Conservation (phyloP, 2,797 vertebrate genomes). For the Ceryle rudis region DNA sequence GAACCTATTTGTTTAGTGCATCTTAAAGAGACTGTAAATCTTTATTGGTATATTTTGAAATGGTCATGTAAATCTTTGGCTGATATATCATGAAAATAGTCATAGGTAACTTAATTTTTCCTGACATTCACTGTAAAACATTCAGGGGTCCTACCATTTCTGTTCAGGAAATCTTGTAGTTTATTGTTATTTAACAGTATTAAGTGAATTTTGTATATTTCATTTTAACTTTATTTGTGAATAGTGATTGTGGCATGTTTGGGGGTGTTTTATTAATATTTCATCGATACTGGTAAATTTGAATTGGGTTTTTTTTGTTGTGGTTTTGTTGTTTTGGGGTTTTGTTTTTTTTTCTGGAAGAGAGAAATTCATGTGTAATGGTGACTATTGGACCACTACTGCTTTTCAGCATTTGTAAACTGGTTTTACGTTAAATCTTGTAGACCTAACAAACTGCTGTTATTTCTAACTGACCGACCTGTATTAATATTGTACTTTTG, state of each 20-base stretch:
- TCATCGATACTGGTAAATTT: constrained; percentile 86
- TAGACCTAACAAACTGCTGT: constrained; percentile 87
- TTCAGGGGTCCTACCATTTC: constrained; percentile 88
- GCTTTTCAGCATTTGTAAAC: constrained; percentile 85
- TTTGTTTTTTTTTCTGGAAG: constrained; percentile 72
- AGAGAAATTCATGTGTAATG: constrained; percentile 80
- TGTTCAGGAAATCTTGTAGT: constrained; percentile 85
- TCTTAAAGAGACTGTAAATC: constrained; percentile 87
- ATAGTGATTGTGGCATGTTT: constrained; percentile 94
- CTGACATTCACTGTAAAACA: constrained; percentile 86
- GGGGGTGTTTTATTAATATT: constrained; percentile 88
- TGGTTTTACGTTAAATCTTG: constrained; percentile 83
- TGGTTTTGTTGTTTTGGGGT: no score
- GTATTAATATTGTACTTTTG: constrained; percentile 93
- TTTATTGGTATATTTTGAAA: constrained; percentile 83
- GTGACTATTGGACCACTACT: constrained; percentile 86
- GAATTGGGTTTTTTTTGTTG: constrained; percentile 68
- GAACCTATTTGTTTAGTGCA: constrained; percentile 83
- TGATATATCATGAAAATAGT: constrained; percentile 84
- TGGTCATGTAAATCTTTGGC: constrained; percentile 86
- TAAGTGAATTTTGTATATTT: constrained; percentile 93
- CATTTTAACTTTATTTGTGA: constrained; percentile 96
- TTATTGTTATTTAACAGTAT: constrained; percentile 96
- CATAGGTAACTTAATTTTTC: constrained; percentile 84
- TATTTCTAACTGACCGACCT: constrained; percentile 91